Evolutionary conservation across 2,113 vertebrate species (phyloP).

Genomic region (Empidonax alnorum): DNA sequence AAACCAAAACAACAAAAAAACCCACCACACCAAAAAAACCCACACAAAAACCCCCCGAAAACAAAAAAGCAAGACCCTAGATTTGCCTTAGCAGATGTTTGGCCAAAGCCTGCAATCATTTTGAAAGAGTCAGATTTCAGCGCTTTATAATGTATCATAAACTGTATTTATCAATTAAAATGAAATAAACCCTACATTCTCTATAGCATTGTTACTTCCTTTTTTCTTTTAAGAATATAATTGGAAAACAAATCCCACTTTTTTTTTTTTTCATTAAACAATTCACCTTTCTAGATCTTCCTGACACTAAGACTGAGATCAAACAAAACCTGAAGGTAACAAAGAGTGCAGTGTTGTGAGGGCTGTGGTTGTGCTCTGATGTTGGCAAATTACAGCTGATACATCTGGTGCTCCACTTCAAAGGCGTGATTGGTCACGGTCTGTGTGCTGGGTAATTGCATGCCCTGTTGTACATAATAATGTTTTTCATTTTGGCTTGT

Average conservation of each 20-base stretch:
- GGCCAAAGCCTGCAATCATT: background rate
- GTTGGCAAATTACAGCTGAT: background rate
- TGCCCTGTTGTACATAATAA: slow-evolving; percentile 10
- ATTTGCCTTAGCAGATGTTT: background rate
- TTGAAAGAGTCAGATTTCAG: background rate
- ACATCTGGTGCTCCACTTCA: slow-evolving; percentile 12
- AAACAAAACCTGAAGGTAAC: background rate
- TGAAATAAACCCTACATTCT: background rate
- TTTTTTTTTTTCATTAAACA: background rate
- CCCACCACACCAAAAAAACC: background rate
- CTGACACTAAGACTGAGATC: background rate
- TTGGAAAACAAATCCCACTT: background rate
- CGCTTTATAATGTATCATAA: background rate
- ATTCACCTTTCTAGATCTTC: background rate
- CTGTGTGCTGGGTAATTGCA: background rate
- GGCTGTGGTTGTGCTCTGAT: background rate
- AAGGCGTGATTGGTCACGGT: background rate
- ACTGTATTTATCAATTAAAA: background rate
- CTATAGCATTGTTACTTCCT: background rate
- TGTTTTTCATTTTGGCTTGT: background rate
- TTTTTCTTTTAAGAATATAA: background rate
- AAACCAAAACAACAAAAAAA: background rate
- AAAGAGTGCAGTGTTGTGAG: background rate
- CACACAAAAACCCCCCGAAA: too few relatives aligned
- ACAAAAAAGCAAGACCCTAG: background rate